Conservation (phyloP, 2,113 vertebrate genomes). For the Cricetomys ansorgei region DNA sequence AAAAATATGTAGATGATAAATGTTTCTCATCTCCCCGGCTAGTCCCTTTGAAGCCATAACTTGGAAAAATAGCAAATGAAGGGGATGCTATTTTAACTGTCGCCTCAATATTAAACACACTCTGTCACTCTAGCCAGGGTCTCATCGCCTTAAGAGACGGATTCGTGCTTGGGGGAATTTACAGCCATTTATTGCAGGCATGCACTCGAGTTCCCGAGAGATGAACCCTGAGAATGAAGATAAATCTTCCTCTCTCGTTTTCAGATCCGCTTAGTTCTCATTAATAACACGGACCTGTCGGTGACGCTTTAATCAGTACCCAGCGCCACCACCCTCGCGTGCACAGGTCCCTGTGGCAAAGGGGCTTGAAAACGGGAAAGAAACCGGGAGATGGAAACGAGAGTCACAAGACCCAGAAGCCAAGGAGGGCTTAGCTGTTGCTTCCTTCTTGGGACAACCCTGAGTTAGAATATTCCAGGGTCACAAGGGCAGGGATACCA, state of each 20-base stretch:
- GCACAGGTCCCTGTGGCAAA: background rate
- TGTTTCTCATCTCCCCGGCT: background rate
- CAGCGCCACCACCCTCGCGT: background rate
- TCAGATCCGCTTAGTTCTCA: constrained; percentile 40
- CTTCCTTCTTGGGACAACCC: background rate
- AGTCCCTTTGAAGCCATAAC: background rate
- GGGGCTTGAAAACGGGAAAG: background rate
- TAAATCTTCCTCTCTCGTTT: constrained; percentile 63
- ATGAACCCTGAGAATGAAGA: constrained; percentile 65
- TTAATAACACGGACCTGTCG: constrained; percentile 50
- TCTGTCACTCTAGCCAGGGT: constrained; percentile 45
- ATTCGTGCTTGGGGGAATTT: constrained; percentile 9
- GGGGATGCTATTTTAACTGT: constrained; percentile 41
- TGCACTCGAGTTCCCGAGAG: background rate
- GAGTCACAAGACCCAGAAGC: background rate
- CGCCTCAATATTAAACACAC: constrained; percentile 41
- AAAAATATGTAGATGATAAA: constrained; percentile 32
- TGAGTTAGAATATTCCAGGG: background rate
- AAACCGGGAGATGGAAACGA: background rate
- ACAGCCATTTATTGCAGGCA: constrained; percentile 21
- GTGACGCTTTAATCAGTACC: background rate
- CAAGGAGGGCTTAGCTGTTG: accelerated
- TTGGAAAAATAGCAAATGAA: constrained; percentile 29
- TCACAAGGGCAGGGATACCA: accelerated
- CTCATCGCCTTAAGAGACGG: background rate